Base-by-base conservation (phyloP, 2,888 invertebrate genomes). In the Aricia artaxerxes region DNA sequence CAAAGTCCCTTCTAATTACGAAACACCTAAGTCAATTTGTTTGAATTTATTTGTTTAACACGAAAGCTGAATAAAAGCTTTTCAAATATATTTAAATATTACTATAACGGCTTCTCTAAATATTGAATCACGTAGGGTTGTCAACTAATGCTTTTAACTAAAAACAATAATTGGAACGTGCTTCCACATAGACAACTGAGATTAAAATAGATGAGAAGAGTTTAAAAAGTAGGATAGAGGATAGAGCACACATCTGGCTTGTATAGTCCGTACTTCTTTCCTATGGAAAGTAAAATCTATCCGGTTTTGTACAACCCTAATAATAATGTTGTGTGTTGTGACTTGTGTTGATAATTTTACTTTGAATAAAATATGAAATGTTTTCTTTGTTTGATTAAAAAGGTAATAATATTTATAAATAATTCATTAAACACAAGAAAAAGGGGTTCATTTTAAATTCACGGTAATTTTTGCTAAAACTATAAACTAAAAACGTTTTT, bases 31-130 rank as follows among this genome's bases (percentile, higher is more conserved):
- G 69, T 69, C 69, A 38, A 69, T 69, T 69, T 35, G 69, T 69
- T 69, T 13, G 69, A 69, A 69, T 35, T 35, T 38, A 69, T 69
- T 69, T 69, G 69, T 38, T 69, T 69, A 69, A 69, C 69, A 69
- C 35, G 69, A 69, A 69, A 69, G 69, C 35, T 79, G 69, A 76
- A 79, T 75, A 40, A 61, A 75, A 80, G 79, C 73, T 44, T 44
- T 73, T 73, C 9, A 44, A 73, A 44, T 24, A 73, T 73, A 73
- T 44, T 73, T 9, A 73, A 73, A 73, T 73, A 73, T 73, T 73
- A 24, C 9, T 73, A 53, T 57, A 76, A 76, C 76, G 76, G 76
- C 57, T 53, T 76, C 31, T 53, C 11, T 35, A 53, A 57, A 76
- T 69, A 69, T 69, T 69, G 69, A 38, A 13, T 69, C 35, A 38